Evolutionary conservation across 2,888 invertebrate species (phyloP).

Genomic region (Limulus polyphemus): DNA sequence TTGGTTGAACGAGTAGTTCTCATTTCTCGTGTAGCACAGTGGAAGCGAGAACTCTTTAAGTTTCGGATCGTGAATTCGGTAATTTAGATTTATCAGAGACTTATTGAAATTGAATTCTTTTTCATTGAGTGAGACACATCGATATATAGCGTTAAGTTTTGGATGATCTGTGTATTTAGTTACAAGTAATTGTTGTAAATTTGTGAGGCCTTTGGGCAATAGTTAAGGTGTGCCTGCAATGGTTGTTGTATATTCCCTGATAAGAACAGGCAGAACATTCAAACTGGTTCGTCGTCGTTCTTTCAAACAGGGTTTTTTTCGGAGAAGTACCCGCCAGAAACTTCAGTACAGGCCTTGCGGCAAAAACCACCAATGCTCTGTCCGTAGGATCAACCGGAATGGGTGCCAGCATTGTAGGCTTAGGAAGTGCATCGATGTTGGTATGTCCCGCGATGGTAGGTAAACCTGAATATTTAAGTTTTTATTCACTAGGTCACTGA

Average conservation of each 20-base stretch:
- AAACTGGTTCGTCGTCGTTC: constrained; percentile 2
- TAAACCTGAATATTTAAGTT: neutral
- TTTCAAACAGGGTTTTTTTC: constrained; percentile 75
- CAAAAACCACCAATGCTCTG: constrained; percentile 95
- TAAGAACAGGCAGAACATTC: neutral
- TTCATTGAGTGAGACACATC: no score
- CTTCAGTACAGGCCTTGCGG: constrained; percentile 96
- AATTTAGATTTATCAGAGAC: no score
- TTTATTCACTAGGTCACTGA: neutral
- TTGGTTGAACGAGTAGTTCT: constrained; percentile 9
- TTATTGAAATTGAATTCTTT: no score
- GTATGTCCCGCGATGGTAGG: constrained; percentile 99
- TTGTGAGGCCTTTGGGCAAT: neutral
- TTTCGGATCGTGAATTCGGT: no score
- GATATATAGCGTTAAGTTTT: no score
- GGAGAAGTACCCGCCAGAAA: constrained; percentile 96
- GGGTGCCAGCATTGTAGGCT: constrained; percentile 95
- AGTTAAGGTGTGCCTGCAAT: neutral
- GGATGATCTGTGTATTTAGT: no score
- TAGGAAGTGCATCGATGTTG: constrained; percentile 96
- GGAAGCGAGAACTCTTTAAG: no score
- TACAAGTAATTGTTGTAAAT: no score
- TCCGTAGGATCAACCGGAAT: constrained; percentile 91
- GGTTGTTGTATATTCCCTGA: neutral
- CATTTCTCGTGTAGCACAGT: no score